phyloP scores from a whole-genome alignment of 2,113 vertebrate species.

The Paraplagusia blochii region DNA sequence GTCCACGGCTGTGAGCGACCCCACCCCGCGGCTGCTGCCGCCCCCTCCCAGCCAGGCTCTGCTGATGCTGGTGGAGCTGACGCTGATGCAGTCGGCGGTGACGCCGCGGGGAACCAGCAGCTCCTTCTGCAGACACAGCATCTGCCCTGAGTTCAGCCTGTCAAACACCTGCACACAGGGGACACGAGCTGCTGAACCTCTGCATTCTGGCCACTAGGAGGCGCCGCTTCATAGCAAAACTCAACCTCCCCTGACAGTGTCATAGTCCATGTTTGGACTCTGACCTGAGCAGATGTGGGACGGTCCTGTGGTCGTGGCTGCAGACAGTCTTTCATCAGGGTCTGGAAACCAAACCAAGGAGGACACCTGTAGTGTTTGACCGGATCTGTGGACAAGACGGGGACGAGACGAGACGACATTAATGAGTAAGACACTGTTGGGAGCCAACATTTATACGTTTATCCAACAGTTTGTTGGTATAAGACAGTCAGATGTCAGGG shows the following conservation, averaged over 20 bases:
- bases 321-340: constrained; percentile 90
- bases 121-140: constrained; percentile 86
- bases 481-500: too few species aligned
- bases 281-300: constrained; percentile 87
- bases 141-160: constrained; percentile 84
- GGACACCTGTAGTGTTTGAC: constrained; percentile 87
- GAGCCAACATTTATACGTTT: too few species aligned
- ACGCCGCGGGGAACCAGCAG: constrained; percentile 70
- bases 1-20: constrained; percentile 80
- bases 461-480: too few species aligned
- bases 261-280: neutral
- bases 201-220: neutral
- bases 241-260: too few species aligned
- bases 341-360: constrained; percentile 88
- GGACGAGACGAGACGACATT: neutral
- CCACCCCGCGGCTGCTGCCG: constrained; percentile 76
- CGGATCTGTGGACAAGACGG: constrained; percentile 78
- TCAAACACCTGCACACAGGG: constrained; percentile 81
- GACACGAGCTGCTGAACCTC: neutral
- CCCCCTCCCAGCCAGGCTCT: constrained; percentile 86
- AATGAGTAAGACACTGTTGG: too few species aligned
- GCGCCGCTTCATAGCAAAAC: too few species aligned
- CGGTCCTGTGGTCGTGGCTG: constrained; percentile 88
- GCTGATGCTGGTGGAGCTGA: constrained; percentile 47
- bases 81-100: constrained; percentile 81